These are phyloP conservation scores for Drosophila crucigera DNA, from an alignment of 2,888 invertebrate species.

Conservation along the genomic window DNA sequence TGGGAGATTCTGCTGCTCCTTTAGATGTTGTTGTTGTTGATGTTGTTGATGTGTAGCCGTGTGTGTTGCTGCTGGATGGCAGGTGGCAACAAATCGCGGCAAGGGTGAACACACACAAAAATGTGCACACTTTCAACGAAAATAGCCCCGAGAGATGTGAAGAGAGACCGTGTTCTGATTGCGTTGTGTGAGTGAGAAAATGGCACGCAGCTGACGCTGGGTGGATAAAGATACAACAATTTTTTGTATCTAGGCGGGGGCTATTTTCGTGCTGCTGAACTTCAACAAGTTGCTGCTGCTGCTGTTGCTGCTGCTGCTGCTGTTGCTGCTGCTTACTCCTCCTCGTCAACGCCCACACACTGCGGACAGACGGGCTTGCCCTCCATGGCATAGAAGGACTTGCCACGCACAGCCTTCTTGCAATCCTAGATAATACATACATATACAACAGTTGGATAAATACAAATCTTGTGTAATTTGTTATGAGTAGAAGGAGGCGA, in stretches of 20 bases:
- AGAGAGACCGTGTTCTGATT: background rate
- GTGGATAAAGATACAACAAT: slow-evolving; percentile 24
- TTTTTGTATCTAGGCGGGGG: slow-evolving; percentile 46
- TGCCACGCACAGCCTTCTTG: slow-evolving; percentile 95
- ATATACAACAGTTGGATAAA: slow-evolving; percentile 27
- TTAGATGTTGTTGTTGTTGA: background rate
- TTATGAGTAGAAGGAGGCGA: background rate
- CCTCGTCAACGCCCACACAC: slow-evolving; percentile 96
- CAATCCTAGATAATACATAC: slow-evolving; percentile 91
- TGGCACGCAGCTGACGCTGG: slow-evolving; percentile 61
- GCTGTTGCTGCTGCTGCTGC: slow-evolving; percentile 2
- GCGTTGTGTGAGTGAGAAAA: slow-evolving; percentile 32
- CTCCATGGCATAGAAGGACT: slow-evolving; percentile 98
- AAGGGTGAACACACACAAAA: slow-evolving; percentile 36
- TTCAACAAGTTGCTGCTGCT: slow-evolving; percentile 57
- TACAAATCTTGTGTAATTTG: slow-evolving; percentile 62
- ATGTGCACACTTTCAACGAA: slow-evolving; percentile 58
- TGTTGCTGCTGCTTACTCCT: slow-evolving; percentile 86
- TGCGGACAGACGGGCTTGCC: slow-evolving; percentile 97
- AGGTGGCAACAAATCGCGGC: slow-evolving; percentile 24
- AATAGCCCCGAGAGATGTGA: slow-evolving; percentile 63
- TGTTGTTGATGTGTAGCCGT: background rate
- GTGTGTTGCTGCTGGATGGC: slow-evolving; percentile 16
- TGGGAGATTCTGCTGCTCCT: slow-evolving; percentile 10
- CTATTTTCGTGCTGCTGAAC: slow-evolving; percentile 68